Base-by-base conservation (phyloP, 2,113 vertebrate genomes). In the Mastomys coucha region DNA sequence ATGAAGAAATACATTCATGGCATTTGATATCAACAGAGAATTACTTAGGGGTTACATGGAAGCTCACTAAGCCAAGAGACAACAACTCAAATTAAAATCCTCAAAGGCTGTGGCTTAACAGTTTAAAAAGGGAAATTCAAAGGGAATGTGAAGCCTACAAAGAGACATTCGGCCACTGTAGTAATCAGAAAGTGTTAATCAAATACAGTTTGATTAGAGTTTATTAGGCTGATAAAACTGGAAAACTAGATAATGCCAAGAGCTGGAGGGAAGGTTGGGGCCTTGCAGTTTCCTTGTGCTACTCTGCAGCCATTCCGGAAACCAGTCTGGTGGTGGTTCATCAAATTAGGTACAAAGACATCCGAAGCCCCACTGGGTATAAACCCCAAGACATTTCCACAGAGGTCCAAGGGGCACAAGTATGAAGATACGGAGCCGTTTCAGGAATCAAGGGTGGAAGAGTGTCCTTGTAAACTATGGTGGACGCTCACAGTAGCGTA, bases 111-210 rank as follows among this genome's bases (percentile, higher is more conserved):
- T 69, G n/a, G 78, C 77, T 93, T 94, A 77, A 70, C 42, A 89
- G 67, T 87, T 92, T 89, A 51, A 17, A 72, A 91, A 96, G 72
- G 26, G 58, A 97, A 96, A 69, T 9, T 93, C 76, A 95, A 91
- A 92, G 56, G 56, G 19, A 78, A 42, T 89, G 93, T 60, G 81
- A 94, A 91, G 53, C 45, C 81, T 86, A 65, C 36, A 78, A 96
- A 92, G 91, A 96, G 69, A 86, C 67, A 31, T 13, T 92, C 24
- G 95, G 82, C 67, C 17, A 87, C 60, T 91, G 93, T 92, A 81
- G 28, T 84, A 96, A 93, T 96, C 72, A 78, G 80, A 77, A 85
- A 90, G 94, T 91, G 49, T 4, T 95, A 91, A 94, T 96, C 92
- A 86, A 67, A 56, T 42, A 89, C 67, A 70, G 91, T 92, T 60